These are phyloP conservation scores for Nothura maculosa DNA, from an alignment of 2,797 vertebrate species.

Conservation along the genomic window DNA sequence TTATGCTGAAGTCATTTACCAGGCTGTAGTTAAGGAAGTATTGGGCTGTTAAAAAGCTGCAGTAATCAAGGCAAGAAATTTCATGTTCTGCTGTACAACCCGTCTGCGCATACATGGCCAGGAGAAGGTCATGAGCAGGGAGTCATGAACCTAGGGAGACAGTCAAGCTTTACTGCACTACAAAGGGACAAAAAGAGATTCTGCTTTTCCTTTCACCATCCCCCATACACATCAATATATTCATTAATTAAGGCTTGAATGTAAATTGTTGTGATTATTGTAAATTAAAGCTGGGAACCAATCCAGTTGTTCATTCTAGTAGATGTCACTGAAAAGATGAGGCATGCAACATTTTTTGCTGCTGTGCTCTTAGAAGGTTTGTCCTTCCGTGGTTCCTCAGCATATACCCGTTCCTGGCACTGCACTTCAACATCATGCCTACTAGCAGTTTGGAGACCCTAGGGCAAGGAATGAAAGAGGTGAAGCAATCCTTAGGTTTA, in stretches of 20 bases:
- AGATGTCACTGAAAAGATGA: neutral
- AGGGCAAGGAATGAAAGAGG: neutral
- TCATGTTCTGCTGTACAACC: slow-evolving; percentile 30
- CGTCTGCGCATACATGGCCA: neutral
- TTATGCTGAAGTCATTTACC: neutral
- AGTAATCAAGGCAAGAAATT: neutral
- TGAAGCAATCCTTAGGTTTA: neutral
- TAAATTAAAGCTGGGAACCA: slow-evolving; percentile 33
- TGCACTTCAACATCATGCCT: neutral
- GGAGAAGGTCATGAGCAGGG: slow-evolving; percentile 33
- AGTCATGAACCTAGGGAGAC: slow-evolving; percentile 2
- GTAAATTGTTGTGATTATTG: slow-evolving; percentile 44
- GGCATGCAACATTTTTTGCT: neutral
- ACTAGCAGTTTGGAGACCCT: neutral
- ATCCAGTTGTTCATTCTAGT: neutral
- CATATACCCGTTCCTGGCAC: neutral
- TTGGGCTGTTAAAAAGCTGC: neutral
- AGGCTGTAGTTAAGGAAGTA: neutral
- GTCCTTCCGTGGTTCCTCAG: neutral
- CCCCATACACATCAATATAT: neutral
- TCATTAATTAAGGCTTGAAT: slow-evolving; percentile 10
- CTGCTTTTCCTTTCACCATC: neutral
- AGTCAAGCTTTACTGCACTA: neutral
- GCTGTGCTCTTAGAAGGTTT: neutral
- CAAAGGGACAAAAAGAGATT: slow-evolving; percentile 42